phyloP scores from a whole-genome alignment of 2,113 vertebrate species.

The Lophotis ruficrista region DNA sequence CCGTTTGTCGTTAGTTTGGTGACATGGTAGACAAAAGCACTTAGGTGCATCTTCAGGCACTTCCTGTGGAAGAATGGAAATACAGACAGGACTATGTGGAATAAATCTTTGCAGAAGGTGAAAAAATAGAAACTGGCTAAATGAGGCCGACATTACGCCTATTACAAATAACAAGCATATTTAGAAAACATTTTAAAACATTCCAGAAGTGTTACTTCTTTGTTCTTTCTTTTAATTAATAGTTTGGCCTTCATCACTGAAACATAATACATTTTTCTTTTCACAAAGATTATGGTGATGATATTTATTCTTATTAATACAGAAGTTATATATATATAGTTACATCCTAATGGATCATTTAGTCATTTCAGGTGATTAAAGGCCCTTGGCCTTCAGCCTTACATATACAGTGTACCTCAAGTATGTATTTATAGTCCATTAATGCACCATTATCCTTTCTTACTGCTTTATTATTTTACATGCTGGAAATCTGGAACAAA shows the following conservation, averaged over 20 bases:
- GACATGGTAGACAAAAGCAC: background rate
- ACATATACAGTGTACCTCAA: background rate
- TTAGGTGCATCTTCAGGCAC: background rate
- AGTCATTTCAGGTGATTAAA: background rate
- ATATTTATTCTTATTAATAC: background rate
- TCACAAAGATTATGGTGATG: background rate
- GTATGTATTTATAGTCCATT: background rate
- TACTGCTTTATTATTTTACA: background rate
- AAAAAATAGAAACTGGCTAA: background rate
- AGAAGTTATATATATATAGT: background rate
- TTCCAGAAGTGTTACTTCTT: background rate
- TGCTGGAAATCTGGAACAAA: background rate
- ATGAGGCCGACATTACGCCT: fast-evolving
- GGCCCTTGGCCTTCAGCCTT: background rate
- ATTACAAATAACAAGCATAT: background rate
- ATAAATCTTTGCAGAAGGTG: background rate
- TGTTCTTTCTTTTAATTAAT: background rate
- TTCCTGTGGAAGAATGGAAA: background rate
- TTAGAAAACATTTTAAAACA: background rate
- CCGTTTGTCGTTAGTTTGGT: background rate
- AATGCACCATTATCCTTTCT: background rate
- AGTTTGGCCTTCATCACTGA: background rate
- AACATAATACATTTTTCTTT: background rate
- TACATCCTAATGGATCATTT: background rate
- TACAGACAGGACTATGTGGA: background rate